Base-by-base conservation (phyloP, 2,888 invertebrate genomes). In the Leucania comma region DNA sequence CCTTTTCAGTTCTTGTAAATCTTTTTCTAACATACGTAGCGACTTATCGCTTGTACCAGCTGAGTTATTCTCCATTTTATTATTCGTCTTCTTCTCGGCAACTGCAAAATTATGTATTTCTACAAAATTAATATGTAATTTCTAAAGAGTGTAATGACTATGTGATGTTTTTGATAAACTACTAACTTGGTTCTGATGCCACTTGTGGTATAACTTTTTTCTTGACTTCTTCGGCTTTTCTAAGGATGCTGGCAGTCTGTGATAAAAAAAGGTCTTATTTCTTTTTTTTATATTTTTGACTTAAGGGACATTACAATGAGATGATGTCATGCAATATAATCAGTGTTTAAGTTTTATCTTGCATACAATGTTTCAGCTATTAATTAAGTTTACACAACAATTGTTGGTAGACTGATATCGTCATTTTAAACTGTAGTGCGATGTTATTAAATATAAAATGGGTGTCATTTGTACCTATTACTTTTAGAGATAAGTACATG, bases 1-100 rank as follows among this genome's bases (percentile, higher is more conserved):
- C 89, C 97, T 94, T 86, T 97, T 96, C 50, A 97, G 91, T 81
- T 97, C 97, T 67, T 96, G 96, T 66, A 97, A 92, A 56, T 97
- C 97, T 61, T 97, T 96, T 81, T 97, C 97, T 22, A 97, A 88
- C 17, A 97, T 92, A 29, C 96, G 92, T 62, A 95, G 86, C 0
- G 94, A 95, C 73, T 95, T 94, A 72, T 96, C 95, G 75, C 89
- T 96, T 81, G 90, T 91, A 1, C 93, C 93, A 1, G 84, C 86
- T 3, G 82, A 85, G 70, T 83, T 88, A 70, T 82, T 91, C 57
- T 93, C 94, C 2, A 81, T 78, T 81, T 91, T 93, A 29, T 42
- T 83, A 46, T 68, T 78, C 5, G 77, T 29, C 75, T 93, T 93
- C 54, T 91, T 92, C 46, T 86, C 91, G 71, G 85, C 61, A 61